Base-by-base conservation (phyloP, 2,113 vertebrate genomes). In the Oncorhynchus tshawytscha region DNA sequence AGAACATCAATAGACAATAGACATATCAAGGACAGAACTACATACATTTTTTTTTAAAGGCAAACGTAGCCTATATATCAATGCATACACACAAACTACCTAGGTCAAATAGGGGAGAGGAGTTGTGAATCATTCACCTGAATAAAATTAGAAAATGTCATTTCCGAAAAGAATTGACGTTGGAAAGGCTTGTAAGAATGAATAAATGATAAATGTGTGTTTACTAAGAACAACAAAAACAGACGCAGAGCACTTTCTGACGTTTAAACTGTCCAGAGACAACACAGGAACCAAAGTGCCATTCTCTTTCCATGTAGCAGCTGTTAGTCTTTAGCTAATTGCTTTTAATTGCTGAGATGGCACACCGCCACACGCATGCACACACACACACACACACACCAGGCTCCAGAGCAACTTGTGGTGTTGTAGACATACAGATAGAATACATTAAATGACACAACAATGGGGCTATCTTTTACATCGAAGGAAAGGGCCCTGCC, bases 321-420 rank as follows among this genome's bases (percentile, higher is more conserved):
- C 70, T 51, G 71, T 72, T 69, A 45, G 80, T 78, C 79, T 71
- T 54, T 54, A 54, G 74, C 64, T 81, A 85, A 81, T 71, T 75
- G 83, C 75, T 85, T 54, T 54, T 54, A 74, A 84, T 84, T 74
- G 69, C 77, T 39, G 62, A 76, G 72, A 78, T 66, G 67, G 62
- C n/a, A 74, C 72, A 49, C 34, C 13, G 13, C n/a, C 57, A 4
- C 51, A 54, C 51, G 1, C 3, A 13, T 12, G 16, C 4, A 12
- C 49, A 51, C 48, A 49, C 51, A 54, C 51, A 54, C 2, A 51
- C 51, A 54, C 51, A 54, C 2, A 45, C n/a, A 22, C 24, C 20
- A 62, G 59, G 59, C 15, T 24, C 59, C 8, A 11, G 59, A 62
- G 5, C n/a, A 62, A 22, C 7, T 9, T 62, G 6, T 65, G 76